phyloP scores from a whole-genome alignment of 2,888 invertebrate genomes.

The Endomychus coccineus region DNA sequence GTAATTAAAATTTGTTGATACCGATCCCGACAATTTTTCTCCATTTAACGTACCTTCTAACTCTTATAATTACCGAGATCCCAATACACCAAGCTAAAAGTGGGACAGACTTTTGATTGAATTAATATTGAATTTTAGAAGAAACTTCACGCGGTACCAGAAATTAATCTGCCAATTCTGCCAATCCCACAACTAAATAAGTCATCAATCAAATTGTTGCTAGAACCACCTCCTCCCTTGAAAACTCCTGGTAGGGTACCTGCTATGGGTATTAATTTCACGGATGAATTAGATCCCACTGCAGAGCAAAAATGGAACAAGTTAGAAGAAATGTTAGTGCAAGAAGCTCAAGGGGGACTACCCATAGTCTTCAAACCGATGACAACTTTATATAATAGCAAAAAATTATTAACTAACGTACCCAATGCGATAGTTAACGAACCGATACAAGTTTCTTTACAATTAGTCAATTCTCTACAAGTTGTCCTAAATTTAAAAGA shows the following conservation, averaged over 20 bases:
- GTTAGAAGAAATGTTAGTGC: conserved; percentile 70
- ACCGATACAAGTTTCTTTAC: conserved; percentile 70
- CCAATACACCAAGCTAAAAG: too few relatives aligned
- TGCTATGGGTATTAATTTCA: conserved; percentile 47
- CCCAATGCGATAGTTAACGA: conserved; percentile 74
- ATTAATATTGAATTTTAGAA: conserved; percentile 24
- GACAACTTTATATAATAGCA: conserved; percentile 62
- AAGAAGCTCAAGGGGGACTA: conserved; percentile 59
- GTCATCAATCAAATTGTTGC: conserved; percentile 62
- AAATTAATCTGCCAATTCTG: conserved; percentile 46
- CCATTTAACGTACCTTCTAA: too few relatives aligned
- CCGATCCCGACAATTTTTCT: too few relatives aligned
- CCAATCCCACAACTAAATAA: conserved; percentile 69
- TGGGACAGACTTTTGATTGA: conserved; percentile 5
- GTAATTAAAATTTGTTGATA: too few relatives aligned
- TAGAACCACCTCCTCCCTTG: conserved; percentile 53
- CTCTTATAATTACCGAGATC: too few relatives aligned
- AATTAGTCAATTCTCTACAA: conserved; percentile 68
- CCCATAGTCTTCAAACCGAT: conserved; percentile 75
- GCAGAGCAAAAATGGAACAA: conserved; percentile 54
- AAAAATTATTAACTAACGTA: conserved; percentile 55
- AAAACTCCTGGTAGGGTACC: conserved; percentile 51
- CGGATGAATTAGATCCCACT: conserved; percentile 30
- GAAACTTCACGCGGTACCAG: conserved; percentile 41
- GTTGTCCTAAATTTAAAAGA: conserved; percentile 63